Base-by-base conservation (phyloP, 2,888 invertebrate genomes). In the Ormyrus rosae region DNA sequence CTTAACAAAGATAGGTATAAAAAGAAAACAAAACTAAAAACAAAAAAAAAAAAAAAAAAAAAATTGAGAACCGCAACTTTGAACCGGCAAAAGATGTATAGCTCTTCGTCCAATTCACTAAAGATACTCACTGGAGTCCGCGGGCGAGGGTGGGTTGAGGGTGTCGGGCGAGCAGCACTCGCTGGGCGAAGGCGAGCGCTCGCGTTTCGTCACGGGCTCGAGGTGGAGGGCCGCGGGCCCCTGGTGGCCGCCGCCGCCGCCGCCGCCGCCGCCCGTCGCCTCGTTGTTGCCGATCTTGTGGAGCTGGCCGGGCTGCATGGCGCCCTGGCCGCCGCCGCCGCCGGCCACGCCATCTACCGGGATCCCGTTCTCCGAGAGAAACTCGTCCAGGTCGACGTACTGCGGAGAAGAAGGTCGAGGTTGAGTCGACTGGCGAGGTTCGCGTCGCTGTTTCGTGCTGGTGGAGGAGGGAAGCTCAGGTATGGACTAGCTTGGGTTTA, bases 331-430 rank as follows among this genome's bases (percentile, higher is more conserved):
- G 91, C 95, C 94, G 85, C 94, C 93, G 85, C 94, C 93, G 81
- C 89, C 89, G 69, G 92, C 93, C 90, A 94, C 92, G 0, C 93
- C 94, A 90, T 97, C 96, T 91, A 96, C 94, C 84, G 97, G 96
- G 92, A 97, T 96, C 87, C 97, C 97, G 91, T 98, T 98, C 92
- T 98, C 98, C 89, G 96, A 97, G 89, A 98, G 94, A 92, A 98
- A 98, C 93, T 98, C 98, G 92, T 98, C 98, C 92, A 98, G 93
- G 93, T 98, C 98, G 93, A 98, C 98, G 92, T 98, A 98, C 96
- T 97, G 93, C 93, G 10, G 74, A 67, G 48, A 56, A n/a, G 48
- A 34, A 74, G 64, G 67, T 53, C 58, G 46, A 63, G 53, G 34
- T 34, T 34, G 34, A 34, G 34, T 19, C 6, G 65, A 46, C 46